Evolutionary conservation across 2,888 invertebrate species (phyloP).

Genomic region (Sinodicranocentrus sp.): DNA sequence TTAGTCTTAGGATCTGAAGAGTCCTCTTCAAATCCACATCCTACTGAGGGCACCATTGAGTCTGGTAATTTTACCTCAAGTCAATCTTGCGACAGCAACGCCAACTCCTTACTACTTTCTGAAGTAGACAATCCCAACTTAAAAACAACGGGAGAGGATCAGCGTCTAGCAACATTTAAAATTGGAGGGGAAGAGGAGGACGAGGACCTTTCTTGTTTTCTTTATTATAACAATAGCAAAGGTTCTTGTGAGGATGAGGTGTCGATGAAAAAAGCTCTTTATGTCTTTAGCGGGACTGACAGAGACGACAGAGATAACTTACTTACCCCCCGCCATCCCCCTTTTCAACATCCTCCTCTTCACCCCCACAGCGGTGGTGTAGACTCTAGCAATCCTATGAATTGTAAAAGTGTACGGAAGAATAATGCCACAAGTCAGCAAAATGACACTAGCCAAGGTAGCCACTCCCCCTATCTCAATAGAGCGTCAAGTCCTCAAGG

Average conservation of each 20-base stretch:
- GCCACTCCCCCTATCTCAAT: slow-evolving; percentile 21
- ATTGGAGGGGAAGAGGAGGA: slow-evolving; percentile 29
- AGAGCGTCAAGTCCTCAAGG: neutral
- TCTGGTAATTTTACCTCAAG: no score
- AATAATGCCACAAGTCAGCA: slow-evolving; percentile 35
- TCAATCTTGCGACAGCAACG: no score
- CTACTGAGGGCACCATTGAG: no score
- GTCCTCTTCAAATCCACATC: slow-evolving; percentile 15
- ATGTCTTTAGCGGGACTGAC: slow-evolving; percentile 12
- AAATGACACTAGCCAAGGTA: neutral
- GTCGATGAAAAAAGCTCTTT: slow-evolving; percentile 49
- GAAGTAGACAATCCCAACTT: neutral
- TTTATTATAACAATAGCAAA: neutral
- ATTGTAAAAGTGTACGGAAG: slow-evolving; percentile 56
- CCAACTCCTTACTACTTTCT: no score
- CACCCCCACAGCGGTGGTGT: neutral
- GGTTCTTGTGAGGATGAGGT: slow-evolving; percentile 11
- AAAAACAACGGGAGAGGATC: neutral
- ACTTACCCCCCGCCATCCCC: slow-evolving; percentile 1
- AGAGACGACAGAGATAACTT: neutral
- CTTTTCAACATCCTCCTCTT: neutral
- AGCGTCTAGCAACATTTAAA: slow-evolving; percentile 3
- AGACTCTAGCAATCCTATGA: slow-evolving; percentile 55
- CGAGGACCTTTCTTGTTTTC: slow-evolving; percentile 39
- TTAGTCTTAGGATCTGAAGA: slow-evolving; percentile 48